Conservation (phyloP, 1,140 invertebrate species). For the Meloidogyne hapla region DNA sequence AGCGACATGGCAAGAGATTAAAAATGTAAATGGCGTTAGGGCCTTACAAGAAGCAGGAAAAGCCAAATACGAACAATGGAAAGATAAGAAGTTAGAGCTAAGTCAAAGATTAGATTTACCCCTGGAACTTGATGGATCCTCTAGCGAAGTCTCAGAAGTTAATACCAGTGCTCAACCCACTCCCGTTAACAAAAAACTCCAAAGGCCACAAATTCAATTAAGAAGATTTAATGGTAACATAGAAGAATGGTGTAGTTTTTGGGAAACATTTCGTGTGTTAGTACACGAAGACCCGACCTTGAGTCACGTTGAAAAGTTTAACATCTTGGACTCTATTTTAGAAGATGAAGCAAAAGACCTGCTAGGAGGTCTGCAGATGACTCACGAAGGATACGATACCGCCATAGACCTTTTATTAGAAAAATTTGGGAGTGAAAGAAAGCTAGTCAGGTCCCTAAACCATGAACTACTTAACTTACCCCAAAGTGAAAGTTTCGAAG, state of each 20-base stretch:
- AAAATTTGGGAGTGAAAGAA: background rate
- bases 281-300: background rate
- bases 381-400: background rate
- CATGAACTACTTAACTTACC: background rate
- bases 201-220: background rate
- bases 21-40: no score
- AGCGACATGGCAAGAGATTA: no score
- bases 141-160: no score
- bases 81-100: no score
- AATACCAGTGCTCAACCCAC: no score
- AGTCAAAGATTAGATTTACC: no score
- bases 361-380: background rate
- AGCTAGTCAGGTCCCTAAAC: background rate
- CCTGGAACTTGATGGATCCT: no score
- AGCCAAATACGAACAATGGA: no score
- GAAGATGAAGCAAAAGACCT: background rate
- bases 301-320: background rate
- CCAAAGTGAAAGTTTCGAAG: background rate
- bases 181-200: no score
- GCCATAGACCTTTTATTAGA: background rate
- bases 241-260: background rate
- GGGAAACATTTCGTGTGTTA: slow-evolving; percentile 3
- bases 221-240: background rate
- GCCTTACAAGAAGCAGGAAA: no score
- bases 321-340: background rate